Percentiles rank a stretch among this genome's conserved stretches.
Evolutionary conservation across 1,140 invertebrate genomes (phyloP).

Genomic region (Orius insidiosus): DNA sequence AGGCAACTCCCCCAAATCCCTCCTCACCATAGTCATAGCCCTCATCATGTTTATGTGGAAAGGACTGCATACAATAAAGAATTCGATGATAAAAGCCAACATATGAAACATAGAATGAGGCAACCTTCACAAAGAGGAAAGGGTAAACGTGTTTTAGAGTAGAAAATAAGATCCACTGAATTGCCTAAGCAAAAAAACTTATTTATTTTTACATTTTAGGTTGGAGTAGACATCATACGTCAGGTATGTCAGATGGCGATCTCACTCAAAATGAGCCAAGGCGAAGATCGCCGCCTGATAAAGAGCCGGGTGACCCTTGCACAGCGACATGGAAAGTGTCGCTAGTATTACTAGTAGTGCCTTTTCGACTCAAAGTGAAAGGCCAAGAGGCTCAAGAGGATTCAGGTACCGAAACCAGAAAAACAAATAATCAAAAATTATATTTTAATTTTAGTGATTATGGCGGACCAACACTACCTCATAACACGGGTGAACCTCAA

Average conservation of each 20-base stretch:
- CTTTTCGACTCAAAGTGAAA: constrained; percentile 80
- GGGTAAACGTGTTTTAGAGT: too few species aligned
- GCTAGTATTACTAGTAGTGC: constrained; percentile 73
- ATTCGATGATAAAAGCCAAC: constrained; percentile 62
- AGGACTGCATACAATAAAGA: constrained; percentile 33
- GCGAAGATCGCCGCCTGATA: constrained; percentile 30
- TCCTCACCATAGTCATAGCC: constrained; percentile 20
- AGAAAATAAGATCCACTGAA: too few species aligned
- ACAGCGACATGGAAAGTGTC: constrained; percentile 79
- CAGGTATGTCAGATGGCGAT: constrained; percentile 66
- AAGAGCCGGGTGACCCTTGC: constrained; percentile 38
- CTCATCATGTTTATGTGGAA: constrained; percentile 22
- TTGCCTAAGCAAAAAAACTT: too few species aligned
- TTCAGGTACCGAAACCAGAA: constrained; percentile 52
- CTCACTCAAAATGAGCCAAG: constrained; percentile 33
- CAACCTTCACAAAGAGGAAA: constrained; percentile 30
- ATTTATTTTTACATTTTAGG: too few species aligned
- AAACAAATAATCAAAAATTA: too few species aligned
- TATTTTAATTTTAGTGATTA: constrained; percentile 13
- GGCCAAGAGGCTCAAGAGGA: constrained; percentile 52
- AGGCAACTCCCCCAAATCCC: constrained; percentile 86
- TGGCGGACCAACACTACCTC: constrained; percentile 7
- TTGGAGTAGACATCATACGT: constrained; percentile 61
- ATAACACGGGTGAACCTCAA: constrained; percentile 7
- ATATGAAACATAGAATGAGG: constrained; percentile 48